Conservation (phyloP, 35 echinoderm and acorn worm species). For the Diadema setosum region DNA sequence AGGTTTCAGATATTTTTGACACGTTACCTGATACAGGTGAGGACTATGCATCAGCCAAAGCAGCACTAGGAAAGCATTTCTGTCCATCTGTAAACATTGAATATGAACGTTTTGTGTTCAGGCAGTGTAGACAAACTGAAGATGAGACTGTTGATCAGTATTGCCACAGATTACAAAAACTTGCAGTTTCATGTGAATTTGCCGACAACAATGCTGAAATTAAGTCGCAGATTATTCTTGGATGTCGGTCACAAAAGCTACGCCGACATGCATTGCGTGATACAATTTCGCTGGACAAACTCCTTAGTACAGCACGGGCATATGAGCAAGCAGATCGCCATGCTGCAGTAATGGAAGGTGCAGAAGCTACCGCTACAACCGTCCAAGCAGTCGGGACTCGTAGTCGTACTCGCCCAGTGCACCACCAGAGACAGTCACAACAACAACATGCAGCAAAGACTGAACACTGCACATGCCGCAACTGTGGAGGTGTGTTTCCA, state of each 20-base stretch:
- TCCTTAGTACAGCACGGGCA: too few species aligned
- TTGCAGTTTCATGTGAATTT: conserved; percentile 56
- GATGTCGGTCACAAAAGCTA: conserved; percentile 25
- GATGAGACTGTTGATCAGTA: conserved; percentile 39
- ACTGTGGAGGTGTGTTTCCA: too few species aligned
- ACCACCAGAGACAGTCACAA: too few species aligned
- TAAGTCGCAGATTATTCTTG: conserved; percentile 42
- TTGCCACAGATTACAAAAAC: conserved; percentile 22
- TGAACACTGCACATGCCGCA: too few species aligned
- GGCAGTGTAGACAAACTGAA: conserved; percentile 25
- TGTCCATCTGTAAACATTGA: conserved; percentile 16
- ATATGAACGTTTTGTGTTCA: conserved; percentile 39
- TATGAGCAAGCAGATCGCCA: too few species aligned
- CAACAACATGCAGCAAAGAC: too few species aligned
- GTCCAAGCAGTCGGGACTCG: too few species aligned
- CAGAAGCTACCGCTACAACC: too few species aligned
- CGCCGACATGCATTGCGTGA: conserved; percentile 42
- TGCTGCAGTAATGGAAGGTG: too few species aligned
- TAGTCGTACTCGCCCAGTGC: too few species aligned
- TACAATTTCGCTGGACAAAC: conserved; percentile 1
- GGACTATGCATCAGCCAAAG: conserved; percentile 28
- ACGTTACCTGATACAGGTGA: conserved; percentile 37
- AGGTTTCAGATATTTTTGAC: conserved; percentile 25
- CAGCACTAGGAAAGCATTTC: conserved; percentile 30
- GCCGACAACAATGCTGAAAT: conserved; percentile 47